phyloP scores from a whole-genome alignment of 1,140 invertebrate species.

The Cydia splendana region DNA sequence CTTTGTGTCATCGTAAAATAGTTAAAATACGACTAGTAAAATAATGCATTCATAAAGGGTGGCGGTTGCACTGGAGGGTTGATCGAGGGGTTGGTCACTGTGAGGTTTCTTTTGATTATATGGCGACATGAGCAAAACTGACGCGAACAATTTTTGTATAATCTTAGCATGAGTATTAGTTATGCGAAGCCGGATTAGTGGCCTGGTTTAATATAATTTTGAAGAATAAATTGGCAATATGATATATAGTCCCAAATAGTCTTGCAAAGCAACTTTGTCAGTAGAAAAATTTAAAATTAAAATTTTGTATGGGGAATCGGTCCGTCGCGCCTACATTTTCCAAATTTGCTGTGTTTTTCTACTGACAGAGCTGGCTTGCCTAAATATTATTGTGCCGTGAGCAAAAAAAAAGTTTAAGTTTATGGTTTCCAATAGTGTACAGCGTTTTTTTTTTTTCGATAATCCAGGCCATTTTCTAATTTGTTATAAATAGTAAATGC shows the following conservation, averaged over 20 bases:
- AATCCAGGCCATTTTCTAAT: conserved; percentile 12
- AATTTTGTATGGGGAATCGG: neutral
- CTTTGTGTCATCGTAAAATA: conserved; percentile 26
- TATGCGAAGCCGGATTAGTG: neutral
- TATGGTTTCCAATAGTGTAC: neutral
- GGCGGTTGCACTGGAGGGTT: neutral
- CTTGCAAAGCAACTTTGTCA: neutral
- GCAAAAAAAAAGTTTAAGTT: conserved; percentile 7
- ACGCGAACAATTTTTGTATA: conserved; percentile 17
- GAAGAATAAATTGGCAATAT: conserved; percentile 1
- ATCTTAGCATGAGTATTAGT: conserved; percentile 22
- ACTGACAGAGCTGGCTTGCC: no score
- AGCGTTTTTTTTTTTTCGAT: neutral
- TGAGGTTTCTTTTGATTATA: conserved; percentile 20
- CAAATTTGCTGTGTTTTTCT: no score
- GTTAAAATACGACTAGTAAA: conserved; percentile 26
- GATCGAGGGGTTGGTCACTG: neutral
- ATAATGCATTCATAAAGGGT: conserved; percentile 21
- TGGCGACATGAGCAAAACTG: conserved; percentile 17
- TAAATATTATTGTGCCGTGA: neutral
- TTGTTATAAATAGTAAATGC: conserved; percentile 22
- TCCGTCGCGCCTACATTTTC: neutral
- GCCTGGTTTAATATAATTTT: neutral
- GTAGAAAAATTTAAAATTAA: no score
- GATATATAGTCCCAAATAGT: neutral